Conservation (phyloP, 2,888 invertebrate species). For the Amiota communis region DNA sequence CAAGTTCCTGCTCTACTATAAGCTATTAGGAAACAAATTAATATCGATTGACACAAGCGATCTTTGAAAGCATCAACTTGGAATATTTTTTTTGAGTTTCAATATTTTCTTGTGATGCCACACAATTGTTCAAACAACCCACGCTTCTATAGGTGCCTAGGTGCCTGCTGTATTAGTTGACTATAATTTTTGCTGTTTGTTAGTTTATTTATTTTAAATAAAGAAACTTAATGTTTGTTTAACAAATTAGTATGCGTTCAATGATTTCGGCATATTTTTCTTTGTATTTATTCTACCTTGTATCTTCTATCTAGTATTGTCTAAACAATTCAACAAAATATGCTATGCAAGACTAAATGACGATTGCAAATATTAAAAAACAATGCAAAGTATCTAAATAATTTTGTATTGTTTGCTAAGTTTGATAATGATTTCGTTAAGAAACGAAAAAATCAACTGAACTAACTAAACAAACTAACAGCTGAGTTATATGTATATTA, state of each 20-base stretch:
- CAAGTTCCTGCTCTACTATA: too few relatives aligned
- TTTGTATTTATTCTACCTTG: slow-evolving; percentile 21
- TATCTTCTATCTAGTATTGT: neutral
- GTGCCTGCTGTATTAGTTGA: too few relatives aligned
- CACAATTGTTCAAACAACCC: too few relatives aligned
- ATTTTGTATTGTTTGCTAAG: slow-evolving; percentile 45
- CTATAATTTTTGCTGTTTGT: too few relatives aligned
- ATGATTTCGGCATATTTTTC: slow-evolving; percentile 36
- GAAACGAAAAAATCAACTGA: slow-evolving; percentile 18
- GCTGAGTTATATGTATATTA: slow-evolving; percentile 21
- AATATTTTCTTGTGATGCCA: too few relatives aligned
- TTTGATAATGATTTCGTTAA: neutral
- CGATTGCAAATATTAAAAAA: neutral
- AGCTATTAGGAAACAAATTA: too few relatives aligned
- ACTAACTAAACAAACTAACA: slow-evolving; percentile 29
- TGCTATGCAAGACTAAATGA: neutral
- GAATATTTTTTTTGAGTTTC: too few relatives aligned
- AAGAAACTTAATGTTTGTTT: neutral
- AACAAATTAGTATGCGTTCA: slow-evolving; percentile 47
- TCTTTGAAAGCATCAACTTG: too few relatives aligned
- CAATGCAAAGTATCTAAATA: slow-evolving; percentile 40
- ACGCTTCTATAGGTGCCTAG: too few relatives aligned
- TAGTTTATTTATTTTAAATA: neutral
- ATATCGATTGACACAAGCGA: too few relatives aligned
- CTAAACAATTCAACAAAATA: too few relatives aligned